Conservation (phyloP, 2,888 invertebrate species). For the Melangyna quadrimaculata region DNA sequence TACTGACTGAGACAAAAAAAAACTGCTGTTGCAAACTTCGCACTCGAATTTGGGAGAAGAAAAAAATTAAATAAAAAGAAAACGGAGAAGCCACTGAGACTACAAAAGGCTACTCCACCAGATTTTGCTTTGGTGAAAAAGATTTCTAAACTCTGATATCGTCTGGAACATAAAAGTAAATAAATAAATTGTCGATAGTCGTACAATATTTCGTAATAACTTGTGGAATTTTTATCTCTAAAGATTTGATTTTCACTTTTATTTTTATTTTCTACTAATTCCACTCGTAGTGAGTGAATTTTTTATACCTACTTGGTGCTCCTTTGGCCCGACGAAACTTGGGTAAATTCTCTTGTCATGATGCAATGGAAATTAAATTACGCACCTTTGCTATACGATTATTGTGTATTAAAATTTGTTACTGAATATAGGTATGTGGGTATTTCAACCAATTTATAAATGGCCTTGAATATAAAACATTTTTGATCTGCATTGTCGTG, state of each 20-base stretch:
- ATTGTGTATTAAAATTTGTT: background rate
- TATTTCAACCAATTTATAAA: background rate
- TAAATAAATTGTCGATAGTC: background rate
- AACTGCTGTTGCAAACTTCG: constrained; percentile 66
- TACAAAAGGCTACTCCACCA: constrained; percentile 14
- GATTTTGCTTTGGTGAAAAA: background rate
- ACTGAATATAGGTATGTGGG: too few species aligned
- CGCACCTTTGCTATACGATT: background rate
- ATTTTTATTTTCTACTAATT: background rate
- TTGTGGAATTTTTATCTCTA: background rate
- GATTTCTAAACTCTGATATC: background rate
- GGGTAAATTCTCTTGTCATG: constrained; percentile 21
- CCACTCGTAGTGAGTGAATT: background rate
- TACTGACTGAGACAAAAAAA: constrained; percentile 42
- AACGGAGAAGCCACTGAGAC: constrained; percentile 35
- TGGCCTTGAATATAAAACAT: constrained; percentile 9
- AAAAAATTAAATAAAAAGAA: background rate
- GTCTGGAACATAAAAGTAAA: background rate
- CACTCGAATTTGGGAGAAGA: constrained; percentile 40
- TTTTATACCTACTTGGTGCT: background rate
- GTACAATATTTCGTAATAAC: constrained; percentile 33
- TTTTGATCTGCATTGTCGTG: constrained; percentile 13
- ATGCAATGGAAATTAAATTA: constrained; percentile 32
- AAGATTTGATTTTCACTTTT: background rate
- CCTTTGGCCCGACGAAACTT: constrained; percentile 6